These are phyloP conservation scores for Hyposoter didymator DNA, from an alignment of 2,888 invertebrate species.

Conservation along the genomic window DNA sequence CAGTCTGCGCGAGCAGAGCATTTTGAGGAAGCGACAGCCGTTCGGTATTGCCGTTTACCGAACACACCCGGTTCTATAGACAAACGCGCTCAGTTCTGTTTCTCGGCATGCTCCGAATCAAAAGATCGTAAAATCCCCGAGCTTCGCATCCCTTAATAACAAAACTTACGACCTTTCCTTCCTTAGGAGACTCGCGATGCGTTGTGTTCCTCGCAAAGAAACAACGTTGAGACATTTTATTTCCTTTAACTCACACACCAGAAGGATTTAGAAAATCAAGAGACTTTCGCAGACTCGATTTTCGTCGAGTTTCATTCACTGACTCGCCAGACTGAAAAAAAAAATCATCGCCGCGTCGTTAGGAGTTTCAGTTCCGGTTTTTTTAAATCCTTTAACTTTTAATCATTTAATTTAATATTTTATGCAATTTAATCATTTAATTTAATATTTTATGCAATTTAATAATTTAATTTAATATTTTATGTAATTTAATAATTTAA, in stretches of 20 bases:
- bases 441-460: no score
- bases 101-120: background rate
- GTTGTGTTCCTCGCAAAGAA: background rate
- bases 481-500: no score
- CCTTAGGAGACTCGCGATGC: background rate
- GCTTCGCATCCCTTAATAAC: background rate
- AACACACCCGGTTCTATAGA: conserved; percentile 59
- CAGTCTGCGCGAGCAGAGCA: conserved; percentile 46
- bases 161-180: background rate
- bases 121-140: conserved; percentile 1
- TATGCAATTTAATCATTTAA: no score
- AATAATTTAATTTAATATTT: no score
- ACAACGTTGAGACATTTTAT: background rate
- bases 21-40: conserved; percentile 65
- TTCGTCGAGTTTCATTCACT: conserved; percentile 4
- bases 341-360: background rate
- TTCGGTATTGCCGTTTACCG: conserved; percentile 65
- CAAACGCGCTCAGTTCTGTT: background rate
- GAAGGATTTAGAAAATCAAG: background rate
- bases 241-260: background rate
- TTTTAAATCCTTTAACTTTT: no score
- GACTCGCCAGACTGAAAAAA: background rate
- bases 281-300: conserved; percentile 15
- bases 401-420: no score
- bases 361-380: background rate